Evolutionary conservation across 2,888 invertebrate genomes (phyloP).

Genomic region (Macroteleia sp.): DNA sequence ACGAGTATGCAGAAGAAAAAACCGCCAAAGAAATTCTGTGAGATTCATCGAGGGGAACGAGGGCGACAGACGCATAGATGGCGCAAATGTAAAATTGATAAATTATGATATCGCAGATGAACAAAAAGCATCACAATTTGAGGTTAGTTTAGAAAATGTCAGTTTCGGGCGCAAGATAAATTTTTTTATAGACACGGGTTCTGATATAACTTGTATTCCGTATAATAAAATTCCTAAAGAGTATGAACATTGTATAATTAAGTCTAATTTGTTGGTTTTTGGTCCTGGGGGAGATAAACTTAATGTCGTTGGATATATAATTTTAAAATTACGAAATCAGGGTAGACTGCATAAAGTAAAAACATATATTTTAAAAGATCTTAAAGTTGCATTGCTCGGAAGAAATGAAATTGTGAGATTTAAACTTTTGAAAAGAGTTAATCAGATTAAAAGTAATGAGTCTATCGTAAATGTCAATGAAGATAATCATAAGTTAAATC

Average conservation of each 20-base stretch:
- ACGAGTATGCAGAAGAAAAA: constrained; percentile 61
- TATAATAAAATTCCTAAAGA: constrained; percentile 17
- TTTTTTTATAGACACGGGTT: constrained; percentile 58
- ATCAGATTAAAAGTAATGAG: too few relatives aligned
- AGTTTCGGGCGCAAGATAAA: neutral
- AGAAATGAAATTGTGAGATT: constrained; percentile 44
- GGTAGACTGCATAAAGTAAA: constrained; percentile 6
- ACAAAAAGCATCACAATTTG: too few relatives aligned
- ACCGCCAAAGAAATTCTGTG: constrained; percentile 56
- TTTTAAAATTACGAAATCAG: constrained; percentile 21
- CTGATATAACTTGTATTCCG: constrained; percentile 52
- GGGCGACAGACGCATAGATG: too few relatives aligned
- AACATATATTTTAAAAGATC: constrained; percentile 43
- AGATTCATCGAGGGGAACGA: too few relatives aligned
- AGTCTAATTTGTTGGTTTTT: constrained; percentile 24
- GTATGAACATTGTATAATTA: constrained; percentile 13
- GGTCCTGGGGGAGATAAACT: constrained; percentile 51
- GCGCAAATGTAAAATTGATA: too few relatives aligned
- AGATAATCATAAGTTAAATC: neutral
- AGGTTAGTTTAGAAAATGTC: constrained; percentile 6
- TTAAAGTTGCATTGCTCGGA: constrained; percentile 54
- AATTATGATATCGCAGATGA: constrained; percentile 36
- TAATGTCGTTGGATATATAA: constrained; percentile 34
- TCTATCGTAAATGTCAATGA: neutral
- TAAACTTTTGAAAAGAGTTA: constrained; percentile 18